Percentiles rank a stretch among this genome's conserved stretches.
Evolutionary conservation across 1,140 invertebrate genomes (phyloP).

Genomic region (Ladona fulva): DNA sequence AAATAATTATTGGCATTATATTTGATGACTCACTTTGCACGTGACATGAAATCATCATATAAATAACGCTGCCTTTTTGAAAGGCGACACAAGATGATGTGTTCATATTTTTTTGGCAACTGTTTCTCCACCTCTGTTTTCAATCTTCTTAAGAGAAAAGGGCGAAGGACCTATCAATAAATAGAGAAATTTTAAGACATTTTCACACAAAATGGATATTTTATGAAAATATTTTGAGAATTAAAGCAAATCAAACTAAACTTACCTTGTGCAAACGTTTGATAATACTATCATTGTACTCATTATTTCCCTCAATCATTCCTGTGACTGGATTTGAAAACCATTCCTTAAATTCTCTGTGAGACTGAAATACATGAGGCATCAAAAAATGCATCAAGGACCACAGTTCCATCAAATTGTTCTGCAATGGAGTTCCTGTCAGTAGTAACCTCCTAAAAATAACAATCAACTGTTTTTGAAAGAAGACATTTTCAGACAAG

Average conservation of each 20-base stretch:
- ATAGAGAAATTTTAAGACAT: conserved; percentile 19
- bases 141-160: conserved; percentile 89
- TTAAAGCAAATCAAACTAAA: not conserved
- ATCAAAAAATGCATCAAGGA: conserved; percentile 99
- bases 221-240: too few species aligned
- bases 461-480: too few species aligned
- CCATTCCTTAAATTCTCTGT: conserved; percentile 97
- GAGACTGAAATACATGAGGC: conserved; percentile 98
- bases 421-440: conserved; percentile 98
- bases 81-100: conserved; percentile 89
- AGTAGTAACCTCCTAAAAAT: conserved; percentile 72
- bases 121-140: conserved; percentile 99
- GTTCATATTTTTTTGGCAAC: conserved; percentile 98
- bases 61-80: conserved; percentile 95
- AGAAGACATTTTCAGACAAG: too few species aligned
- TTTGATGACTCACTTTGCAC: conserved; percentile 87
- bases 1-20: too few species aligned
- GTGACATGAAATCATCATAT: conserved; percentile 99
- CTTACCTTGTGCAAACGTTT: conserved; percentile 89
- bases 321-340: conserved; percentile 97
- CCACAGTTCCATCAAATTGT: conserved; percentile 99
- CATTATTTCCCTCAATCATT: conserved; percentile 94
- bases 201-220: too few species aligned
- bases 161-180: conserved; percentile 72
- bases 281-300: conserved; percentile 91